Evolutionary conservation across 2,888 invertebrate species (phyloP), one percentile per base, ranked within the genome.

Genomic region (Cantharis rufa): DNA sequence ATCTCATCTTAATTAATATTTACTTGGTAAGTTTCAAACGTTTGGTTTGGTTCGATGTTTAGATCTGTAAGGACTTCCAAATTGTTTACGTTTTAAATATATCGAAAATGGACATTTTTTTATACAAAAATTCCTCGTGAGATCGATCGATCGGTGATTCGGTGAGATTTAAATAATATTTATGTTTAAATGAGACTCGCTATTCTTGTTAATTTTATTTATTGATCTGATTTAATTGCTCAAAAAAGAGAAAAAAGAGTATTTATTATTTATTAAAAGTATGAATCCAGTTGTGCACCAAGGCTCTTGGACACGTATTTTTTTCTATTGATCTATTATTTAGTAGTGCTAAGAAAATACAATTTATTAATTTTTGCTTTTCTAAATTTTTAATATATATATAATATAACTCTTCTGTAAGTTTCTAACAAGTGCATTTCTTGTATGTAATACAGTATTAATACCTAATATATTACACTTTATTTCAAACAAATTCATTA

Each of bases 371-470:
- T 77, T 76, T 32, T 79, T 75, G 79, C 79, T 79, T 80, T 70
- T 76, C 76, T 78, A 80, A 80, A 80, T 81, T 78, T 80, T 80
- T 78, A 85, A 48, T 48, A 48, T 48, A 48, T 48, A 48, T 48
- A 48, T 48, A 48, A 48, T 78, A 90, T 91, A 48, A 78, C 93
- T 94, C 94, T 94, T 94, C 94, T 94, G 94, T 93, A 94, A 93
- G 94, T 94, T 94, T 94, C 94, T 92, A 92, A 92, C 91, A 93
- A 93, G 94, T 94, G 94, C 94, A 94, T 94, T 94, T 94, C 94
- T 93, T 94, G 93, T 94, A 94, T 94, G 93, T 94, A 93, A 94
- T 94, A 94, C 94, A 94, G 94, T 94, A 94, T 94, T 94, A 94
- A 92, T 89, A 92, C 48, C 66, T 75, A 72, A 75, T 78, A 78